These are phyloP conservation scores for Orthonevra nobilis DNA, from an alignment of 2,888 invertebrate genomes.

Conservation along the genomic window DNA sequence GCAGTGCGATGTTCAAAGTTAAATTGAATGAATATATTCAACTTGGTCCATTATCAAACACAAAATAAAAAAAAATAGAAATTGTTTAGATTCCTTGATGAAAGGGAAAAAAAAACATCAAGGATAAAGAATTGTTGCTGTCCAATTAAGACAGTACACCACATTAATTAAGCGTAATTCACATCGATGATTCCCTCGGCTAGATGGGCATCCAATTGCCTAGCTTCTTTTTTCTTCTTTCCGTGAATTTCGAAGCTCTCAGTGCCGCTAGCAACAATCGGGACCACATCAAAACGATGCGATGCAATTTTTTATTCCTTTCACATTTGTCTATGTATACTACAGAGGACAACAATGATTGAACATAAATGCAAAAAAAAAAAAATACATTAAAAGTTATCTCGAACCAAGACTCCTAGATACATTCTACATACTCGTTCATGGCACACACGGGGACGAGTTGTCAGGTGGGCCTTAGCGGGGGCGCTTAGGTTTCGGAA, in stretches of 20 bases:
- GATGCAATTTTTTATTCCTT: constrained; percentile 12
- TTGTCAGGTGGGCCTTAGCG: no score
- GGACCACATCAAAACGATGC: no score
- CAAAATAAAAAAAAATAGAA: neutral
- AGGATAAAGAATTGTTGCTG: constrained; percentile 29
- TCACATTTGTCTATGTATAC: no score
- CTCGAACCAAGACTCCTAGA: neutral
- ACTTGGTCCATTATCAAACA: no score
- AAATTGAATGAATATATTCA: constrained; percentile 2
- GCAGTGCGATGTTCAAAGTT: neutral
- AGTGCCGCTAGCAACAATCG: constrained; percentile 3
- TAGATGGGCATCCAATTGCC: constrained; percentile 23
- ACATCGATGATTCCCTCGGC: constrained; percentile 35
- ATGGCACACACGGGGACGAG: neutral
- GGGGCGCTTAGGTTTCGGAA: constrained; percentile 23
- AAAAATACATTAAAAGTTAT: neutral
- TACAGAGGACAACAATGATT: neutral
- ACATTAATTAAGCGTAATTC: constrained; percentile 53
- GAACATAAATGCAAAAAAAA: neutral
- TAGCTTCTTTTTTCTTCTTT: constrained; percentile 19
- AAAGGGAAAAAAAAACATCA: constrained; percentile 2
- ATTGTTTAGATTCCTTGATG: constrained; percentile 6
- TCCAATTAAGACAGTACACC: constrained; percentile 54
- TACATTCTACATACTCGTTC: neutral
- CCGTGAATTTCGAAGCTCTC: constrained; percentile 4